A percentile compares a stretch with the other conserved stretches of the same genome.
phyloP scores from a whole-genome alignment of 2,113 vertebrate genomes.

The Microtus ochrogaster region DNA sequence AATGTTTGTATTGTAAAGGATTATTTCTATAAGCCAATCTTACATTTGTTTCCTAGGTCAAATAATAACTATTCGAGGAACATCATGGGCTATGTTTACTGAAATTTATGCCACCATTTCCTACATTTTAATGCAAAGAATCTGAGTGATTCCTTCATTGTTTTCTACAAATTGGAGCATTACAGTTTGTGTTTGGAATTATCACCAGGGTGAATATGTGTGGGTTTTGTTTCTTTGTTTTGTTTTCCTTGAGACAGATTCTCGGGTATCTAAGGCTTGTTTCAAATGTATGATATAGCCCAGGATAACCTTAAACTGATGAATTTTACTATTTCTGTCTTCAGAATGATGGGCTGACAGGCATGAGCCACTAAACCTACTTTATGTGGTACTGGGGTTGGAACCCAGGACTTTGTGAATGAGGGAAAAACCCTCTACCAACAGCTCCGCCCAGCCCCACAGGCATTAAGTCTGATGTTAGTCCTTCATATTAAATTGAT shows the following conservation, averaged over 20 bases:
- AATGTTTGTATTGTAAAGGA: neutral
- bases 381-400: neutral
- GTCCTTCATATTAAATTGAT: neutral
- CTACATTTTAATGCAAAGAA: neutral
- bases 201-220: neutral
- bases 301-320: neutral
- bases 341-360: neutral
- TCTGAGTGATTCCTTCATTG: neutral
- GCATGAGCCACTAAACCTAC: neutral
- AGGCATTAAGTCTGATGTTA: conserved; percentile 28
- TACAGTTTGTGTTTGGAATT: neutral
- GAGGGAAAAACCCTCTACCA: neutral
- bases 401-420: neutral
- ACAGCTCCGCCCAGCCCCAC: neutral
- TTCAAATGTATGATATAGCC: neutral
- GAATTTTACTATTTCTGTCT: neutral
- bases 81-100: neutral
- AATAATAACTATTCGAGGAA: neutral
- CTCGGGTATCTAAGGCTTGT: neutral
- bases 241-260: neutral
- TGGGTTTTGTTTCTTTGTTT: neutral
- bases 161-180: conserved; percentile 6
- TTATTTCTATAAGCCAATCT: conserved; percentile 14
- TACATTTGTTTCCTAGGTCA: neutral
- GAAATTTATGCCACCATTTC: neutral